A percentile compares a stretch with the other conserved stretches of the same genome.
Conservation (phyloP, 2,888 invertebrate genomes). For the Oligia strigilis region DNA sequence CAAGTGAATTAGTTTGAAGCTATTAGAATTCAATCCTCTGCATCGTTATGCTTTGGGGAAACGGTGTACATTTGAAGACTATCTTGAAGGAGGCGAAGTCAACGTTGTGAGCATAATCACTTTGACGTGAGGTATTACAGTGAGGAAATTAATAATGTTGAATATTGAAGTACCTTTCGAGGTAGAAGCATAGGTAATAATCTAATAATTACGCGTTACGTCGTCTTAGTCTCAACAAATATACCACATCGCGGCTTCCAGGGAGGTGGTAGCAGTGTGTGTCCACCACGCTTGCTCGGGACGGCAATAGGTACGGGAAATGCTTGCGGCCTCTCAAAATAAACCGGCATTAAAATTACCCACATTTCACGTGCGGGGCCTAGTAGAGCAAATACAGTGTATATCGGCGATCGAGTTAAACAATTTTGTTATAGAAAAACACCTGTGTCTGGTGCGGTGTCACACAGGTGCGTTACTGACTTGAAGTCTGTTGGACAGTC, state of each 20-base stretch:
- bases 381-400: conserved; percentile 14
- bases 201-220: neutral
- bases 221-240: conserved; percentile 33
- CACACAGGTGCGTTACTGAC: conserved; percentile 9
- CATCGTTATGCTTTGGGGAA: neutral
- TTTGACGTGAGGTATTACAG: neutral
- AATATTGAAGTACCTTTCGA: neutral
- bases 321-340: conserved; percentile 65
- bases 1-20: conserved; percentile 2
- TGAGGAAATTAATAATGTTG: no score
- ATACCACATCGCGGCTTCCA: conserved; percentile 27
- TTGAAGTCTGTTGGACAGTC: neutral
- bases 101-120: neutral
- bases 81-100: neutral
- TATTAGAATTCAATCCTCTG: neutral
- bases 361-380: conserved; percentile 26
- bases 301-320: conserved; percentile 59
- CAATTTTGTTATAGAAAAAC: conserved; percentile 5
- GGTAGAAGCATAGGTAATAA: neutral
- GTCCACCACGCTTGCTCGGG: conserved; percentile 39
- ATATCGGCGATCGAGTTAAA: conserved; percentile 1
- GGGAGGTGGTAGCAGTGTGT: conserved; percentile 34
- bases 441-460: conserved; percentile 10
- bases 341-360: conserved; percentile 59
- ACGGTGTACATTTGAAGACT: neutral